A percentile compares a stretch with the other conserved stretches of the same genome.
phyloP scores from a whole-genome alignment of 2,113 vertebrate species.

The Stegastes partitus region DNA sequence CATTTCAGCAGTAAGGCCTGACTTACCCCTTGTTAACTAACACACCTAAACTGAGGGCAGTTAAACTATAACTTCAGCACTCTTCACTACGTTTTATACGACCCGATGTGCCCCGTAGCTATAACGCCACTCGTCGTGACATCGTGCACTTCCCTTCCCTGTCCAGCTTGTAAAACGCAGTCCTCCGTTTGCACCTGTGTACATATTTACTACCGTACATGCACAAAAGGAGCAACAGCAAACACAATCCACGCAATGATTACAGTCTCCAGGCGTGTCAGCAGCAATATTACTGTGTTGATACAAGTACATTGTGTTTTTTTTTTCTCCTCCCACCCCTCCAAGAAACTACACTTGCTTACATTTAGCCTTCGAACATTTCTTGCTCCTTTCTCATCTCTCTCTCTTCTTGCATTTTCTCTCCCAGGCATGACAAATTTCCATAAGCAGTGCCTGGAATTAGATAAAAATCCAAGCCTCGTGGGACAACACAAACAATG shows the following conservation, averaged over 20 bases:
- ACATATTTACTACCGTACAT: not conserved
- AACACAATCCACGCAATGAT: constrained; percentile 10
- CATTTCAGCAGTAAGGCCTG: not conserved
- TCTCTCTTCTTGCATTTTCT: no score
- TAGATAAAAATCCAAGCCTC: not conserved
- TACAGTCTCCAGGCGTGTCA: constrained; percentile 13
- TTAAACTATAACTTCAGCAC: not conserved
- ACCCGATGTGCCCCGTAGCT: not conserved
- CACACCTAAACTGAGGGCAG: not conserved
- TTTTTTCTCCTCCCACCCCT: no score
- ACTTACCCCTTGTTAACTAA: not conserved
- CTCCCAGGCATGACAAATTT: no score
- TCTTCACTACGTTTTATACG: not conserved
- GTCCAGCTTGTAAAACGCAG: not conserved
- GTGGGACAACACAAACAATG: not conserved
- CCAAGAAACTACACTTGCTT: not conserved
- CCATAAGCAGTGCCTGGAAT: no score
- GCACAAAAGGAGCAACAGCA: constrained; percentile 50
- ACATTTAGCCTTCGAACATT: not conserved
- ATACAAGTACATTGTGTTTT: not conserved
- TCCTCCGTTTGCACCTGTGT: constrained; percentile 2
- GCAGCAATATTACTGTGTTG: not conserved
- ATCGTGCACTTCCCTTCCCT: not conserved
- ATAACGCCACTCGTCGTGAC: not conserved
- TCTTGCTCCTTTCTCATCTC: not conserved